A percentile compares a stretch with the other conserved stretches of the same genome.
These are phyloP conservation scores for Pollenia angustigena DNA, from an alignment of 2,888 invertebrate species.

Conservation along the genomic window DNA sequence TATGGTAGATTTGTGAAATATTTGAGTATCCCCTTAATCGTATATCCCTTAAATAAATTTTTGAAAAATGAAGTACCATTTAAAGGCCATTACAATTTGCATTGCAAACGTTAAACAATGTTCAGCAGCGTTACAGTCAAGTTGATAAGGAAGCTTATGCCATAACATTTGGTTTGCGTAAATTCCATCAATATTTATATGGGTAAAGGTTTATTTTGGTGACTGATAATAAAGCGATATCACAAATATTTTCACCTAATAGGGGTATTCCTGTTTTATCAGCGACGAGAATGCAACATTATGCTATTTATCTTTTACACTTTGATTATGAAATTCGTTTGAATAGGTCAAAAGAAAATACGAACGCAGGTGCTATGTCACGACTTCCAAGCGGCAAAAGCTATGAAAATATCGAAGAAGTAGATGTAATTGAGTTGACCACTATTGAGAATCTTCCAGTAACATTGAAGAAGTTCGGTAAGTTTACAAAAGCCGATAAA, in stretches of 20 bases:
- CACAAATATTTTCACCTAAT: slow-evolving; percentile 70
- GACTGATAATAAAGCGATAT: slow-evolving; percentile 75
- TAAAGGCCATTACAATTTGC: no score
- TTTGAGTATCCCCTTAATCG: no score
- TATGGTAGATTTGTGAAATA: background rate
- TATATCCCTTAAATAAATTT: background rate
- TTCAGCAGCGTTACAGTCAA: slow-evolving; percentile 55
- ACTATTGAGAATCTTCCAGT: slow-evolving; percentile 53
- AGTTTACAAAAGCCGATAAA: slow-evolving; percentile 22
- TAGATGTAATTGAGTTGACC: slow-evolving; percentile 57
- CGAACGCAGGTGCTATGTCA: slow-evolving; percentile 65
- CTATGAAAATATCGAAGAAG: slow-evolving; percentile 32
- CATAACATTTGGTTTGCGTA: slow-evolving; percentile 80
- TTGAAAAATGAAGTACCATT: no score
- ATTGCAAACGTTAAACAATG: slow-evolving; percentile 46
- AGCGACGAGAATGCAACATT: slow-evolving; percentile 70
- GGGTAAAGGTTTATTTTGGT: slow-evolving; percentile 81
- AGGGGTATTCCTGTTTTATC: slow-evolving; percentile 69
- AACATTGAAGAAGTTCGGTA: slow-evolving; percentile 19
- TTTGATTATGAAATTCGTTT: slow-evolving; percentile 68
- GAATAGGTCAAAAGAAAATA: slow-evolving; percentile 49
- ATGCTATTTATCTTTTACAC: slow-evolving; percentile 62
- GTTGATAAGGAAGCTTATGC: slow-evolving; percentile 68
- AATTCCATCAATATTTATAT: slow-evolving; percentile 82
- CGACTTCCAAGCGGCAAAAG: slow-evolving; percentile 30